Percentiles rank a stretch among this genome's conserved stretches.
Evolutionary conservation across 2,888 invertebrate genomes (phyloP).

Genomic region (Tenthredo scrophulariae): DNA sequence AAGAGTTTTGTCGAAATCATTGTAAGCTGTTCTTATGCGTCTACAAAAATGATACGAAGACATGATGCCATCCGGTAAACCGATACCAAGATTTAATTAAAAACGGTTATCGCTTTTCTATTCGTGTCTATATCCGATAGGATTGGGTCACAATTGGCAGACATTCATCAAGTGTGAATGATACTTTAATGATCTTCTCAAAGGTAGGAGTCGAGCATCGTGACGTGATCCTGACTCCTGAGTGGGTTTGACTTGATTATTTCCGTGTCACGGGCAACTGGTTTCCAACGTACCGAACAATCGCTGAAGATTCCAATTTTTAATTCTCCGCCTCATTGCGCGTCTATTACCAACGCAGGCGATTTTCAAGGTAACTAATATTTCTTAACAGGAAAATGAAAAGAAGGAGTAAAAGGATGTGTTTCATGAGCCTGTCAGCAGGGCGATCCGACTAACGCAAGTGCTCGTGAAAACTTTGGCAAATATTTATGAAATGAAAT

Average conservation of each 20-base stretch:
- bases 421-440: background rate
- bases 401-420: background rate
- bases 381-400: background rate
- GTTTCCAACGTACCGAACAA: slow-evolving; percentile 19
- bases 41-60: background rate
- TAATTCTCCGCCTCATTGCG: slow-evolving; percentile 38
- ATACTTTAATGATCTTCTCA: slow-evolving; percentile 9
- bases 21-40: background rate
- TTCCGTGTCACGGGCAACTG: slow-evolving; percentile 49
- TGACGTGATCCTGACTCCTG: slow-evolving; percentile 37
- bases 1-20: background rate
- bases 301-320: slow-evolving; percentile 29
- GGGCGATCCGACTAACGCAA: background rate
- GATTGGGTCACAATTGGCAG: background rate
- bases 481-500: background rate
- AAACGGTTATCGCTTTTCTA: background rate
- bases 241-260: slow-evolving; percentile 44
- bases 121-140: background rate
- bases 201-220: background rate
- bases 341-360: slow-evolving; percentile 10
- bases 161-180: slow-evolving; percentile 6
- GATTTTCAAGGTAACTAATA: slow-evolving; percentile 24
- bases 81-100: background rate
- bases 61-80: background rate
- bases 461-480: background rate